phyloP scores from a whole-genome alignment of 2,113 vertebrate species.

The Eurypyga helias region DNA sequence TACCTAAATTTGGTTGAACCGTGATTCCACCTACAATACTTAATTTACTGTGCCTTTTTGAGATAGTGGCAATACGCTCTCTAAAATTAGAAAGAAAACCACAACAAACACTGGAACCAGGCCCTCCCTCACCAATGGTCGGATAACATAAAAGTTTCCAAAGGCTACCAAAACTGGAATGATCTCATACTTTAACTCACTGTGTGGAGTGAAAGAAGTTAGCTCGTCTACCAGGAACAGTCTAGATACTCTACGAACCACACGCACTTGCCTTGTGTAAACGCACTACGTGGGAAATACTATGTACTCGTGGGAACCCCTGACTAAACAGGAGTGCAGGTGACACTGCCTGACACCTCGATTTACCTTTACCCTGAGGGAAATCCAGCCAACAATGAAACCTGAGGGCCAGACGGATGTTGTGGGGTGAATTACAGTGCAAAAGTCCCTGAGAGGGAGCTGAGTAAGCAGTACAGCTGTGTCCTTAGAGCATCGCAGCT shows the following conservation, averaged over 20 bases:
- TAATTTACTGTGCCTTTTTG: background rate
- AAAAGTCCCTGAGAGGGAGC: background rate
- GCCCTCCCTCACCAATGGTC: background rate
- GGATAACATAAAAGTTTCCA: background rate
- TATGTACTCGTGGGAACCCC: background rate
- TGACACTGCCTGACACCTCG: no score
- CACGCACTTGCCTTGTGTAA: background rate
- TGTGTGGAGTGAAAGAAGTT: background rate
- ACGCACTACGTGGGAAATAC: background rate
- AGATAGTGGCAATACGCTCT: background rate
- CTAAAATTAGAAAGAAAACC: background rate
- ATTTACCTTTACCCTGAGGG: background rate
- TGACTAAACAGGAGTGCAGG: background rate
- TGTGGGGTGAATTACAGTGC: accelerated
- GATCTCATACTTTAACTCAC: background rate
- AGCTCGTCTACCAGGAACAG: background rate
- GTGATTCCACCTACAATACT: background rate
- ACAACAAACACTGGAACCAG: background rate
- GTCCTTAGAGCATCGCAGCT: background rate
- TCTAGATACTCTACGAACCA: background rate
- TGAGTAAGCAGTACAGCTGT: background rate
- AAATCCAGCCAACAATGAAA: background rate
- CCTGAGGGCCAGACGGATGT: accelerated
- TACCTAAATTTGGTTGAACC: background rate
- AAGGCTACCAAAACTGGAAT: background rate